Evolutionary conservation across 2,113 vertebrate genomes (phyloP).

Genomic region (Phocoena sinus): DNA sequence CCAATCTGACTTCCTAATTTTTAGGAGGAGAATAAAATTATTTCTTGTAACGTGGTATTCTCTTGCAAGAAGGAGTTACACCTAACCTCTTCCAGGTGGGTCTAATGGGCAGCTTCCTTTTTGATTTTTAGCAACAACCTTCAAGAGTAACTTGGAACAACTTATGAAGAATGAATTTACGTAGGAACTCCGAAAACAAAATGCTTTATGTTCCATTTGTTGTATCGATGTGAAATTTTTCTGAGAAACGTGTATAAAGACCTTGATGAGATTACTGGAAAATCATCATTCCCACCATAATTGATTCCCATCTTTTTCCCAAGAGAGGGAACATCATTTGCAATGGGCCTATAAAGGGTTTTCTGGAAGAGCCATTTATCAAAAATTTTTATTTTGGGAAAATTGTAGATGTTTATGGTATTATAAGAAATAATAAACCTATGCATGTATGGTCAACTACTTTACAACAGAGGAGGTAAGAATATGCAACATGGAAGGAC

Average conservation of each 20-base stretch:
- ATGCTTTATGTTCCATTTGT: not conserved
- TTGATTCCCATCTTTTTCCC: not conserved
- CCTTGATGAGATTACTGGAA: not conserved
- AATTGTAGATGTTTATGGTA: not conserved
- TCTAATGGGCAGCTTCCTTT: not conserved
- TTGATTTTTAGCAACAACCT: not conserved
- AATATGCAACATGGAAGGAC: not conserved
- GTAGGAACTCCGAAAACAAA: not conserved
- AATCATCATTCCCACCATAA: not conserved
- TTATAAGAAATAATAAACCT: not conserved
- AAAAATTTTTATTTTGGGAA: not conserved
- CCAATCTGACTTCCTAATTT: not conserved
- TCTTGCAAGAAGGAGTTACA: not conserved
- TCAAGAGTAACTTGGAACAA: not conserved
- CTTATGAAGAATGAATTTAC: not conserved
- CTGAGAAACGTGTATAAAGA: not conserved
- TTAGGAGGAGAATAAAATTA: not conserved
- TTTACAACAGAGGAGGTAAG: not conserved
- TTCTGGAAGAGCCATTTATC: not conserved
- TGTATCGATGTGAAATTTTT: not conserved
- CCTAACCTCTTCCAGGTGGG: not conserved
- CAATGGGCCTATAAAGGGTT: not conserved
- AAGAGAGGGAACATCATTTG: not conserved
- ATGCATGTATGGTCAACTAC: not conserved
- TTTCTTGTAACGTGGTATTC: not conserved